A percentile compares a stretch with the other conserved stretches of the same genome.
These are phyloP conservation scores for Meleagris gallopavo DNA, from an alignment of 2,113 vertebrate species.

Conservation along the genomic window DNA sequence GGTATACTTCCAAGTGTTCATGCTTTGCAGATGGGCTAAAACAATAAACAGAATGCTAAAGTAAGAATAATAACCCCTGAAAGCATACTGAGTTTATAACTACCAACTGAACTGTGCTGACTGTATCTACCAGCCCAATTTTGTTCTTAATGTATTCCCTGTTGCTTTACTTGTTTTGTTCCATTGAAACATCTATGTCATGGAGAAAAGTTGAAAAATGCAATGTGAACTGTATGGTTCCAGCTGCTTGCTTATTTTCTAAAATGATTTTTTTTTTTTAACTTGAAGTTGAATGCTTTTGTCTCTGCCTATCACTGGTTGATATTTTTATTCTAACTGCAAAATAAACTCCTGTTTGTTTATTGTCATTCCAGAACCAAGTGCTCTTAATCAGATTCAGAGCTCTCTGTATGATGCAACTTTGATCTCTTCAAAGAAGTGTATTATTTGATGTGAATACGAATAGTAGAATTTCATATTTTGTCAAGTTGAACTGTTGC, in stretches of 20 bases:
- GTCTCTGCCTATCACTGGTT: neutral
- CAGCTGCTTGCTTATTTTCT: neutral
- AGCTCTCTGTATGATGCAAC: neutral
- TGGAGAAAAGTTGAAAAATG: neutral
- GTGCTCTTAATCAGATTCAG: neutral
- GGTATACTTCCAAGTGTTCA: neutral
- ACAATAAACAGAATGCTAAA: neutral
- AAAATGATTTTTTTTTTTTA: neutral
- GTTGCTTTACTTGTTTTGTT: neutral
- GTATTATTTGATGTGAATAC: neutral
- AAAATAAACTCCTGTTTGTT: neutral
- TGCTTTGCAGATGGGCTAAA: constrained; percentile 18
- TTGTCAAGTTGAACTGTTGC: neutral
- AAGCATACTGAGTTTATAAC: neutral
- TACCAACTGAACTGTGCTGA: neutral
- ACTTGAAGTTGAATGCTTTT: neutral
- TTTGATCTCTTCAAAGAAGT: neutral
- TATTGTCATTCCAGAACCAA: neutral
- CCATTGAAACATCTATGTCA: neutral
- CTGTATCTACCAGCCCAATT: neutral
- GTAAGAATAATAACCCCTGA: neutral
- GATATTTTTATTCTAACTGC: neutral
- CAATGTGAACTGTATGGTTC: neutral
- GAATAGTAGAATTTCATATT: neutral
- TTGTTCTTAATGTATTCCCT: constrained; percentile 22